Percentiles rank a stretch among this genome's conserved stretches.
phyloP scores from a whole-genome alignment of 2,888 invertebrate species.

The Zygogramma bicolorata region DNA sequence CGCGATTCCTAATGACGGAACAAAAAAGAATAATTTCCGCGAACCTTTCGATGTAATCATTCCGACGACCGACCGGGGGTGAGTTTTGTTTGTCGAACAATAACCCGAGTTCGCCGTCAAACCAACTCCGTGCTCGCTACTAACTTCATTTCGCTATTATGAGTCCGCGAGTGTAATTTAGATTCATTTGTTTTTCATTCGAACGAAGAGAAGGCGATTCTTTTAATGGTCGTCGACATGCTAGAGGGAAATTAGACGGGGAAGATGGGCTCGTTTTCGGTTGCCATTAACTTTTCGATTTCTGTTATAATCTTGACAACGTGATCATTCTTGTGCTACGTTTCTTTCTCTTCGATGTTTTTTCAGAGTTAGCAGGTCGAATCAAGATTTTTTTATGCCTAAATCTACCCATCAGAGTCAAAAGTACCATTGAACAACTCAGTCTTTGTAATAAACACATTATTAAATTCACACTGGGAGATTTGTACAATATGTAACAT shows the following conservation, averaged over 20 bases:
- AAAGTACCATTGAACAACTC: too few species aligned
- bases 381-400: too few species aligned
- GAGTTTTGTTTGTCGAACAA: conserved; percentile 9
- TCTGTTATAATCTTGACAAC: too few species aligned
- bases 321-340: too few species aligned
- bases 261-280: background rate
- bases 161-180: background rate
- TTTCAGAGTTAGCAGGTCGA: too few species aligned
- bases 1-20: background rate
- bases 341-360: too few species aligned
- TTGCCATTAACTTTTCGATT: background rate
- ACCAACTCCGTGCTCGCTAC: background rate
- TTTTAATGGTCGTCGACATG: conserved; percentile 6
- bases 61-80: background rate
- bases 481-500: too few species aligned
- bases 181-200: conserved; percentile 9
- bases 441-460: too few species aligned
- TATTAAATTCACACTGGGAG: too few species aligned
- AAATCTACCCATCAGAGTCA: too few species aligned
- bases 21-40: background rate
- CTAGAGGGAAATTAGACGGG: background rate
- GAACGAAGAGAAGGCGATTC: background rate
- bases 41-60: background rate
- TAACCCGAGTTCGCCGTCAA: conserved; percentile 3
- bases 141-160: background rate